phyloP scores from a whole-genome alignment of 2,888 invertebrate genomes.

The Strigamia crassipes region DNA sequence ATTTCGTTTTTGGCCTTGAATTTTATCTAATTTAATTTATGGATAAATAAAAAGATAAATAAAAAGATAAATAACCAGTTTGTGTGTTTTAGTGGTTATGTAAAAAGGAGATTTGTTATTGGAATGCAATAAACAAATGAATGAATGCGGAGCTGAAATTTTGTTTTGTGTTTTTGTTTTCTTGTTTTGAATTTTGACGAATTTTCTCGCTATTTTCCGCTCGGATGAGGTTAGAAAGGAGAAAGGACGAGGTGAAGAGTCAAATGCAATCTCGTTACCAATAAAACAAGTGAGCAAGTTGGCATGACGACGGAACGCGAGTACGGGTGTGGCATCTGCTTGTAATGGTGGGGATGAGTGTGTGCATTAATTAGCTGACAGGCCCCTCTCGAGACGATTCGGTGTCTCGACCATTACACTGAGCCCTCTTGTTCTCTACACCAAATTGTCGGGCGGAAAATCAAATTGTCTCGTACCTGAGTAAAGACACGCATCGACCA shows the following conservation, averaged over 20 bases:
- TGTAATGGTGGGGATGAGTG: constrained; percentile 33
- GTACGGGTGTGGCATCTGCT: constrained; percentile 23
- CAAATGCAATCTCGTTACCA: constrained; percentile 36
- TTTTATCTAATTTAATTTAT: neutral
- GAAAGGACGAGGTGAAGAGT: constrained; percentile 18
- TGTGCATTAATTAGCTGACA: constrained; percentile 42
- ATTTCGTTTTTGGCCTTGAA: neutral
- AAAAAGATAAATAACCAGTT: neutral
- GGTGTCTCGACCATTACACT: constrained; percentile 37
- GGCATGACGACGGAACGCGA: constrained; percentile 21
- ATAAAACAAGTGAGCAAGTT: constrained; percentile 35
- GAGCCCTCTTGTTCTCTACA: constrained; percentile 30
- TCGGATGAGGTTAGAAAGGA: neutral
- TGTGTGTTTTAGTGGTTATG: neutral
- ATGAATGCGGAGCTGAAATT: neutral
- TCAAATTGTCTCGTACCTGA: constrained; percentile 36
- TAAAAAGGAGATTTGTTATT: neutral
- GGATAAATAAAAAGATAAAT: neutral
- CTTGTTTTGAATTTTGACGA: neutral
- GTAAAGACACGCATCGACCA: constrained; percentile 28
- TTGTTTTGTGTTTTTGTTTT: neutral
- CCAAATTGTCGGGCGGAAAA: constrained; percentile 27
- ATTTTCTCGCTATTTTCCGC: neutral
- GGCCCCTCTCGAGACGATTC: constrained; percentile 38
- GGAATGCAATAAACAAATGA: neutral